Evolutionary conservation across 2,113 vertebrate genomes (phyloP).

Genomic region (Felis chaus): DNA sequence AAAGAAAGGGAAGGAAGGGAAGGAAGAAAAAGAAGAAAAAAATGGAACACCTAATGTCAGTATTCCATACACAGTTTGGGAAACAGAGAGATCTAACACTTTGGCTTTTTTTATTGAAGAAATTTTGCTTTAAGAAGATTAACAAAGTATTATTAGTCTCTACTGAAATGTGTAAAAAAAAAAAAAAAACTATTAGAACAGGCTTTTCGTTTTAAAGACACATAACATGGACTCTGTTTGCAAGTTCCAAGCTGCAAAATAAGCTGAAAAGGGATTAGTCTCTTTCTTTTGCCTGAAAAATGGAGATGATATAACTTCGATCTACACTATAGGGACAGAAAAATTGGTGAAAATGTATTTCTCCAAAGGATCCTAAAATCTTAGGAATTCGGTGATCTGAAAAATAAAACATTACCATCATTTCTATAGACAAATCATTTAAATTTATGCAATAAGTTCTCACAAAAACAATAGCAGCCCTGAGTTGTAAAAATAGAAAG

Average conservation of each 20-base stretch:
- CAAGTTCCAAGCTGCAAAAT: constrained; percentile 27
- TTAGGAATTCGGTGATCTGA: not conserved
- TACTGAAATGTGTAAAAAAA: not conserved
- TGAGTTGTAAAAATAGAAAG: not conserved
- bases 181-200: not conserved
- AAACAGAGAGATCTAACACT: not conserved
- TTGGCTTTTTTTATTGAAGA: constrained; percentile 21
- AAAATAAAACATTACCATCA: not conserved
- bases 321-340: not conserved
- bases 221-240: not conserved
- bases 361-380: not conserved
- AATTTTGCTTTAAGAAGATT: constrained; percentile 40
- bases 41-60: not conserved
- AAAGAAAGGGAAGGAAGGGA: too few relatives aligned
- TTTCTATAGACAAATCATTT: not conserved
- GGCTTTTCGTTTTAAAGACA: not conserved
- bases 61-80: not conserved
- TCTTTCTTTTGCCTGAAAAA: not conserved
- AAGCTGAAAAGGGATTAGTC: not conserved
- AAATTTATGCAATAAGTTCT: not conserved
- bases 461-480: not conserved
- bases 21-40: too few relatives aligned
- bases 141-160: constrained; percentile 13
- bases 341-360: not conserved
- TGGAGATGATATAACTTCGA: not conserved